Base-by-base conservation (phyloP, 2,113 vertebrate genomes). In the Sinocyclocheilus rhinocerous region DNA sequence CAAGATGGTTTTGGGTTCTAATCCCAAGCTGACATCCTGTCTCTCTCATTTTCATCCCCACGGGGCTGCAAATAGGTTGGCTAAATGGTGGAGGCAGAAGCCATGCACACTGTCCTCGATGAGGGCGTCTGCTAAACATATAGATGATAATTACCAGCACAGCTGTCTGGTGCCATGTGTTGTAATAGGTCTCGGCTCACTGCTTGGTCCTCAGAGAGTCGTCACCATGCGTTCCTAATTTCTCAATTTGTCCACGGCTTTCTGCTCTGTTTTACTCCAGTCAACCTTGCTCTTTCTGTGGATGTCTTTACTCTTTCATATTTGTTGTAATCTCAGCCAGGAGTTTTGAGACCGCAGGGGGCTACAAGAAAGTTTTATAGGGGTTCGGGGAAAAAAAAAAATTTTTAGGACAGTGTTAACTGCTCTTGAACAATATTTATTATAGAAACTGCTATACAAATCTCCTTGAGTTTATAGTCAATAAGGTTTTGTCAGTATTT, bases 61-160 rank as follows among this genome's bases (percentile, higher is more conserved):
- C 24, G 20, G 36, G 75, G 81, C 59, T 81, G 86, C 90, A 92
- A 93, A 93, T 88, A 85, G 90, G 91, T 91, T 90, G 88, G 77
- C 87, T 91, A 90, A 90, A 90, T 90, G 90, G 86, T 92, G 90
- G 86, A 89, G 90, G 89, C 89, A 90, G 76, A 88, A 92, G 88
- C 90, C 88, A 78, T 91, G 89, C 89, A 92, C 83, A 85, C 88
- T 92, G 87, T 88, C 91, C 92, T 91, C 92, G 85, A 91, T 94
- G 89, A 93, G 85, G 90, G 86, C 52, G 86, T 87, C 90, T 91
- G 92, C 92, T 94, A 91, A 94, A 94, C 91, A 92, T 91, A 92
- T 92, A 86, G 92, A 92, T 91, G 90, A 92, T 95, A 94, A 95
- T 95, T 95, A 93, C 88, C 91, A 89, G 90, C 91, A 90, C 93